Evolutionary conservation across 2,797 vertebrate species (phyloP), one percentile per base, ranked within the genome.

Genomic region (Stomatorhinus walkeri): DNA sequence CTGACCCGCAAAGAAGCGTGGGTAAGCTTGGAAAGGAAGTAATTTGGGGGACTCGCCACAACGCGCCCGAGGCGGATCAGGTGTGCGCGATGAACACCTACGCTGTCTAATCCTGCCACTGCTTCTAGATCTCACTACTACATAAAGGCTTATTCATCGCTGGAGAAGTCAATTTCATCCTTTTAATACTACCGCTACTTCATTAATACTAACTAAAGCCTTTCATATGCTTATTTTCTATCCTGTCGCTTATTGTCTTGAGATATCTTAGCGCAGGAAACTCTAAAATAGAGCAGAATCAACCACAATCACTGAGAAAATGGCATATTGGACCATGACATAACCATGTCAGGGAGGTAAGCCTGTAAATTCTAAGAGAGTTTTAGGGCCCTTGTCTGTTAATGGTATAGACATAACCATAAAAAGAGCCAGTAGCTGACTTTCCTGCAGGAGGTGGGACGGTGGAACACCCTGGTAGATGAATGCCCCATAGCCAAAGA

Each of bases 321-420:
- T 28, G 22, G 59, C 22, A 24, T 64, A 64, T 36, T 72, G 24
- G 68, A 8, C 72, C 36, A 40, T n/a, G 36, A 43, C 16, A 40
- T 76, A 19, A 40, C 36, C 68, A 16, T 1, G 14, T 76, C 68
- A 76, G 12, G 68, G 68, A 40, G 32, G 68, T 19, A 43, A 28
- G 46, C 85, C 28, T 86, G 48, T 54, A 86, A 46, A 79, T 24
- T 12, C n/a, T 83, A 88, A 40, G 12, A 48, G n/a, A 14, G 81
- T 79, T 48, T 61, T 88, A 84, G 22, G 76, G 81, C 36, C 54
- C 32, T 88, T 87, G 72, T 88, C 88, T 81, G 68, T 19, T 59
- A n/a, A 84, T 24, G 52, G 59, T 24, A 79, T 87, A 85, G 64
- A 24, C 24, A 49, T 68, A 46, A 59, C 46, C 52, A 59, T 83